Base-by-base conservation (phyloP, 1,140 invertebrate genomes). In the Bombus soroeensis region DNA sequence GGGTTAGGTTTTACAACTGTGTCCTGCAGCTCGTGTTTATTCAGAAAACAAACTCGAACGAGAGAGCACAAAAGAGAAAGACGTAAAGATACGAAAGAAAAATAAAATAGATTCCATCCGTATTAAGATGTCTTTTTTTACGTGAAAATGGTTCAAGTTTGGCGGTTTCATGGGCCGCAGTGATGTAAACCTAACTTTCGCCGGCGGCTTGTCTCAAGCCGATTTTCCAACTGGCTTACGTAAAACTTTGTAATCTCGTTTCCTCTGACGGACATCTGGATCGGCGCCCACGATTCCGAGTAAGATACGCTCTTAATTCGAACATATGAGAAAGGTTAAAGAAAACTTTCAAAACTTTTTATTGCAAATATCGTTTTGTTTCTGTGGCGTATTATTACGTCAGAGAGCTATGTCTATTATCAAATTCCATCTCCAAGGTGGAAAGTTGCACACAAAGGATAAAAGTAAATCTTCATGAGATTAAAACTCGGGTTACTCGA, bases 161-260 rank as follows among this genome's bases (percentile, higher is more conserved):
- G 28, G 53, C 22, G 18, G 18, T 64, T 37, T 12, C 12, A 25
- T 9, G 47, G 47, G 22, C 2, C 25, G 32, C 25, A 32, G 28
- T n/a, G 37, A 41, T n/a, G 70, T 39, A 32, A 22, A 10, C 32
- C 25, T n/a, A 71, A 70, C 64, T 80, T 70, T 53, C 43, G 4
- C 43, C 12, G 10, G 3, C n/a, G 64, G 13, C 18, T 75, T n/a
- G 57, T 22, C 59, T 39, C 18, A 41, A 81, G 28, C 43, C 71
- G 37, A 81, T 81, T 72, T 59, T 71, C 32, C 25, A 34, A 8
- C 5, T 9, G 10, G 43, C 43, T 81, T 81, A 57, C 37, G 28
- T 5, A 72, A 81, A 62, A 81, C 66, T 78, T 81, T 57, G 71
- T 81, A 71, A 81, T 81, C 43, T 71, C 28, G 34, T 81, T 71